These are phyloP conservation scores for Hycleus phaleratus DNA, from an alignment of 1,140 invertebrate species.

Conservation along the genomic window DNA sequence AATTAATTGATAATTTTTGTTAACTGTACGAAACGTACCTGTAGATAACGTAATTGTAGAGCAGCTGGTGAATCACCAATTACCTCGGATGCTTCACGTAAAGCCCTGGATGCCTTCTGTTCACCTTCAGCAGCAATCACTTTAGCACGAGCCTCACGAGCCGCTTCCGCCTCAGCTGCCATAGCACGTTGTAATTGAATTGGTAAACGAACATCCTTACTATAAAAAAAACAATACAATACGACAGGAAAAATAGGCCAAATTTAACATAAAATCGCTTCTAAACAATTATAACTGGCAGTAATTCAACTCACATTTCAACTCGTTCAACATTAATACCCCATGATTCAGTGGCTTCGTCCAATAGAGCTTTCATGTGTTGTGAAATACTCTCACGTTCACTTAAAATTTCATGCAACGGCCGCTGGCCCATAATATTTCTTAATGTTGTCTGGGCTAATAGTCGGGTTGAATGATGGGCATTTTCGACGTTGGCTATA, in stretches of 20 bases:
- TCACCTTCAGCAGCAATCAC: slow-evolving; percentile 79
- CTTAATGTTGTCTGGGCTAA: slow-evolving; percentile 86
- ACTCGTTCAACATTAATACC: slow-evolving; percentile 95
- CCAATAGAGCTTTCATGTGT: slow-evolving; percentile 74
- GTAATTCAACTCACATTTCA: slow-evolving; percentile 69
- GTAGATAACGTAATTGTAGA: slow-evolving; percentile 54
- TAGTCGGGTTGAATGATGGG: slow-evolving; percentile 83
- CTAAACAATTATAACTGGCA: too few species aligned
- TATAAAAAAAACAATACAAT: slow-evolving; percentile 42
- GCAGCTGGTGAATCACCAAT: slow-evolving; percentile 88
- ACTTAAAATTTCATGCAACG: slow-evolving; percentile 90
- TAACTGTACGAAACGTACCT: slow-evolving; percentile 22
- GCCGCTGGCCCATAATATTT: slow-evolving; percentile 91
- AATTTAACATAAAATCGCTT: too few species aligned
- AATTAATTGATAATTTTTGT: too few species aligned
- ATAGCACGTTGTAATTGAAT: slow-evolving; percentile 83
- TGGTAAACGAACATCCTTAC: slow-evolving; percentile 86
- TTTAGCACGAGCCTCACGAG: slow-evolving; percentile 63
- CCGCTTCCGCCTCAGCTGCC: slow-evolving; percentile 87
- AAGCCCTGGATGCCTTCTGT: slow-evolving; percentile 79
- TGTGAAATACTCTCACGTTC: slow-evolving; percentile 89
- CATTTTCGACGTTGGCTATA: slow-evolving; percentile 95
- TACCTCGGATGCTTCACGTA: slow-evolving; percentile 88
- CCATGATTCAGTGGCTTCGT: slow-evolving; percentile 93
- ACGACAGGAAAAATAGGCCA: neutral